A percentile compares a stretch with the other conserved stretches of the same genome.
phyloP scores from a whole-genome alignment of 2,888 invertebrate genomes.

The Zygothrica quintamaculata region DNA sequence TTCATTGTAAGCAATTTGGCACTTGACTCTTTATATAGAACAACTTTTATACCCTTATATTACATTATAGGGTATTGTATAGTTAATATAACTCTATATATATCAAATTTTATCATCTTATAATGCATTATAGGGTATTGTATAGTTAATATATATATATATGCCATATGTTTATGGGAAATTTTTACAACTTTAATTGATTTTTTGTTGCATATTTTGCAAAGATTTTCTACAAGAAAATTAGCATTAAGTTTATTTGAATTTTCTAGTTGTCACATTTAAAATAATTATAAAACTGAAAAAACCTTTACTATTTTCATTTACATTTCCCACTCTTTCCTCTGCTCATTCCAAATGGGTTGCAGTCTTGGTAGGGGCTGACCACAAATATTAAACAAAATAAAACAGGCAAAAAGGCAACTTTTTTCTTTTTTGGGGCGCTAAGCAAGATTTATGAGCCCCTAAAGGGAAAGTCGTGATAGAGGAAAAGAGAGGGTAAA shows the following conservation, averaged over 20 bases:
- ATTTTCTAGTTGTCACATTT: constrained; percentile 56
- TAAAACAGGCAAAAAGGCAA: constrained; percentile 28
- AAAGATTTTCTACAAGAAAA: constrained; percentile 9
- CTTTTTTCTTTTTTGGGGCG: constrained; percentile 34
- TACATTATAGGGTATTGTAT: no score
- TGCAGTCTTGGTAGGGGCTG: neutral
- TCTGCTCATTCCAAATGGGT: no score
- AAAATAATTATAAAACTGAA: constrained; percentile 63
- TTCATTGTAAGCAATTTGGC: no score
- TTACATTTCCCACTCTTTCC: no score
- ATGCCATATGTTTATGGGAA: neutral
- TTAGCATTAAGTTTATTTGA: constrained; percentile 23
- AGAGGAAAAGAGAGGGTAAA: neutral
- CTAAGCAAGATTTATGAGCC: constrained; percentile 77
- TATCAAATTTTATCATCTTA: no score
- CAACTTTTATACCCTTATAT: no score
- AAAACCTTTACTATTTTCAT: no score
- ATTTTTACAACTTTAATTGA: neutral
- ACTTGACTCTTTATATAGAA: no score
- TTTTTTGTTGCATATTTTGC: neutral
- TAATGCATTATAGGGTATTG: no score
- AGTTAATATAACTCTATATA: no score
- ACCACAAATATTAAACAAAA: constrained; percentile 41
- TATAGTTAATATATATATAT: constrained; percentile 1
- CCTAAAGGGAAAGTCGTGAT: constrained; percentile 38